These are phyloP conservation scores for Ciona savignyi DNA, from an alignment of 23 tunicate species.

Conservation along the genomic window DNA sequence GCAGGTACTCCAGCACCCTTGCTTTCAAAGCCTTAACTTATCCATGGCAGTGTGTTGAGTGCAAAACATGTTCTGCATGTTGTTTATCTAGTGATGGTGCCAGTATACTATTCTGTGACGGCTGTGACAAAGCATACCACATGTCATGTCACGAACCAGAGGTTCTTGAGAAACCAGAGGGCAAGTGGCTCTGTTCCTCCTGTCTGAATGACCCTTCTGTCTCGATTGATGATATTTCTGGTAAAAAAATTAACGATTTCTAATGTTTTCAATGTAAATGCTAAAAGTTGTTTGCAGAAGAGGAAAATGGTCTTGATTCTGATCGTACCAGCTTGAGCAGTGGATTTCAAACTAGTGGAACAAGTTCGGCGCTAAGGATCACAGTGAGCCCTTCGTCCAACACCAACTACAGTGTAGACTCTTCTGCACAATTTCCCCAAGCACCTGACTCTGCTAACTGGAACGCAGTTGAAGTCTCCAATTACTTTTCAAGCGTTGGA, in stretches of 20 bases:
- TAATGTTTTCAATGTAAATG: too few species aligned
- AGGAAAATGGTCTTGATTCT: not conserved
- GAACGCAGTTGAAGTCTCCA: constrained; percentile 30
- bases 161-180: constrained; percentile 35
- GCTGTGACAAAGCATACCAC: constrained; percentile 63
- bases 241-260: too few species aligned
- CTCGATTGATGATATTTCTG: not conserved
- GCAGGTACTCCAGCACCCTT: constrained; percentile 32
- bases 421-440: not conserved
- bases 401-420: not conserved
- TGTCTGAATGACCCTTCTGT: constrained; percentile 9
- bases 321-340: not conserved
- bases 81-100: constrained; percentile 35
- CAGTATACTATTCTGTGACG: constrained; percentile 47
- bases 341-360: not conserved
- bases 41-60: constrained; percentile 66
- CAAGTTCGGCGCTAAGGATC: not conserved
- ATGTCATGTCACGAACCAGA: constrained; percentile 45
- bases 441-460: constrained; percentile 6
- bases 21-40: constrained; percentile 34
- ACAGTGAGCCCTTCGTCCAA: not conserved
- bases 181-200: constrained; percentile 42
- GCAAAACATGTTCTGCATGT: constrained; percentile 49
- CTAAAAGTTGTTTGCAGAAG: too few species aligned
- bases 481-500: constrained; percentile 25